These are phyloP conservation scores for Gobiocypris rarus DNA, from an alignment of 2,113 vertebrate genomes.

Conservation along the genomic window DNA sequence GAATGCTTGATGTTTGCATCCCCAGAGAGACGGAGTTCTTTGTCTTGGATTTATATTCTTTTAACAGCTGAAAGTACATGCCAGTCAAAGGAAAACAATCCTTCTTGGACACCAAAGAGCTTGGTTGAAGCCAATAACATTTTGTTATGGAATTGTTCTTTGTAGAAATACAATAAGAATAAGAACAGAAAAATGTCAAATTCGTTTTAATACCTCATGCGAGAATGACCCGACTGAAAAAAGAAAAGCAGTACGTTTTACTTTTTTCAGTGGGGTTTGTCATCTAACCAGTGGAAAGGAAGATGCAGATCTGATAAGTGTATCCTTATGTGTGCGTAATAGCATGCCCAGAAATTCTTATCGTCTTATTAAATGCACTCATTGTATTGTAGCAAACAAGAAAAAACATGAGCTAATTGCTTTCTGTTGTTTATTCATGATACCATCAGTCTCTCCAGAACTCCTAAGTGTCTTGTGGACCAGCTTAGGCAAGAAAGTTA, in stretches of 20 bases:
- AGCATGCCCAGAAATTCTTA: conserved; percentile 23
- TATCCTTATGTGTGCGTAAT: conserved; percentile 20
- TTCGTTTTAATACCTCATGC: neutral
- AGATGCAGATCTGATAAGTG: conserved; percentile 6
- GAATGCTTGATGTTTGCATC: conserved; percentile 8
- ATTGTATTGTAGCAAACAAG: neutral
- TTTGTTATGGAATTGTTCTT: conserved; percentile 51
- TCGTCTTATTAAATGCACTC: conserved; percentile 2
- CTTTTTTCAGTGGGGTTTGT: neutral
- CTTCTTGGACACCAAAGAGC: conserved; percentile 16
- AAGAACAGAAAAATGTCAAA: conserved; percentile 23
- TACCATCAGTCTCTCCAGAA: conserved; percentile 20
- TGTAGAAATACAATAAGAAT: neutral
- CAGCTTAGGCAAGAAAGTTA: conserved; percentile 12
- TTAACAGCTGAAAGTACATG: conserved; percentile 23
- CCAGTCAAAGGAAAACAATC: conserved; percentile 30
- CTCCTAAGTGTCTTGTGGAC: conserved; percentile 10
- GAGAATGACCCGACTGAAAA: neutral
- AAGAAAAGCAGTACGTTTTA: conserved; percentile 5
- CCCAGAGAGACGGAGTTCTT: conserved; percentile 29
- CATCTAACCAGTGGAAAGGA: conserved; percentile 18
- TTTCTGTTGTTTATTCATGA: conserved; percentile 42
- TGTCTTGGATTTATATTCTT: conserved; percentile 23
- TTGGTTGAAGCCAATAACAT: neutral
- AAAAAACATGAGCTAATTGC: neutral